Conservation (phyloP, 2,113 vertebrate species). For the Cebidichthys violaceus region DNA sequence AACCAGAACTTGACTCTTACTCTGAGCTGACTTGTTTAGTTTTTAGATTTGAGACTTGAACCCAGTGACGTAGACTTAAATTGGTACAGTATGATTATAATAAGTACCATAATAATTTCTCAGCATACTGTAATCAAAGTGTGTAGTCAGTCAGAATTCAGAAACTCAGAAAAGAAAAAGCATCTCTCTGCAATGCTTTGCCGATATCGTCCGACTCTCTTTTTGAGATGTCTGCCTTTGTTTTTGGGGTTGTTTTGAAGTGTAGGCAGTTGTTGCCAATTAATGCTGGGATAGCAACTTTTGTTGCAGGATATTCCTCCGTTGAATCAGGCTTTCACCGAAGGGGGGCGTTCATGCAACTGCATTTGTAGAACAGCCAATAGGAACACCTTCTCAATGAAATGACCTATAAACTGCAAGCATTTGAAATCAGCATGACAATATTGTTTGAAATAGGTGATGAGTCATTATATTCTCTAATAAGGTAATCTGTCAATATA, state of each 20-base stretch:
- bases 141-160: too few species aligned
- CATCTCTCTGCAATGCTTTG: background rate
- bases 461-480: constrained; percentile 47
- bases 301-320: background rate
- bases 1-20: too few species aligned
- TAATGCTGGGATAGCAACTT: background rate
- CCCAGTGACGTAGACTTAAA: too few species aligned
- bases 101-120: too few species aligned
- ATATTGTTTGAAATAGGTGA: constrained; percentile 17
- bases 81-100: too few species aligned
- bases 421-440: background rate
- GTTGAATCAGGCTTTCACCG: background rate
- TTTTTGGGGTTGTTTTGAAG: background rate
- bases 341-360: background rate
- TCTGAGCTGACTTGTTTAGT: too few species aligned
- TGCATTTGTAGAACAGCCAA: background rate
- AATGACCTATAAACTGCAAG: background rate
- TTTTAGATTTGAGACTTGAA: too few species aligned
- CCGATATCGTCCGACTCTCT: background rate
- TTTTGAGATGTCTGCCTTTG: background rate
- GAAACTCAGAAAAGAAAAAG: too few species aligned
- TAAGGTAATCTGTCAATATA: constrained; percentile 58
- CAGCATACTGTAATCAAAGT: too few species aligned
- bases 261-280: background rate
- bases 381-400: background rate